Conservation (phyloP, 2,797 vertebrate genomes). For the Pelochelys cantorii region DNA sequence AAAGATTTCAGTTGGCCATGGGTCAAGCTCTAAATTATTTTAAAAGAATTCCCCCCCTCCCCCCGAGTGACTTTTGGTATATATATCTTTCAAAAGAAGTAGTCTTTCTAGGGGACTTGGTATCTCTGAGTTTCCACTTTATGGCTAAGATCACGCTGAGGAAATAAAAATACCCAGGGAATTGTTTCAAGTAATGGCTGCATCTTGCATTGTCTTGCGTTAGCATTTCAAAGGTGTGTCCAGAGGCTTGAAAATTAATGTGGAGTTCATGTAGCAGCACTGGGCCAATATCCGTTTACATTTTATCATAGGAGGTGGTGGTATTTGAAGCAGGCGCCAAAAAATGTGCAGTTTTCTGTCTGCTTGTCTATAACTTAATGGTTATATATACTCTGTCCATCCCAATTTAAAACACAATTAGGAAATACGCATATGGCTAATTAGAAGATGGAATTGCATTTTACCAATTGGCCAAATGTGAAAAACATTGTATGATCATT, state of each 20-base stretch:
- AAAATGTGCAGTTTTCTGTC: neutral
- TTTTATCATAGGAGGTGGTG: neutral
- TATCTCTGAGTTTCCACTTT: neutral
- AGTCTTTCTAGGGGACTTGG: neutral
- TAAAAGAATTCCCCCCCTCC: neutral
- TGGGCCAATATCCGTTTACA: neutral
- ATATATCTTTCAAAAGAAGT: neutral
- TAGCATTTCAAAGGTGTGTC: neutral
- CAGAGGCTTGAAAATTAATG: neutral
- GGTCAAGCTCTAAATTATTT: neutral
- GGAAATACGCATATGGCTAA: neutral
- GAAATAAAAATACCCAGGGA: neutral
- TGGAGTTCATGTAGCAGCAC: neutral
- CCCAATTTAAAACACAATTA: neutral
- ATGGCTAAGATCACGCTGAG: neutral
- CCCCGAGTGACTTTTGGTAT: rapidly evolving
- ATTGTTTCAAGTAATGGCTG: neutral
- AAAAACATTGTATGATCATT: neutral
- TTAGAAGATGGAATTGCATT: neutral
- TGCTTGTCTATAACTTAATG: neutral
- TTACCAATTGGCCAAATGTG: neutral
- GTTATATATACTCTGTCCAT: neutral
- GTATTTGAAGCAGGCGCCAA: neutral
- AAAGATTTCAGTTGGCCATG: neutral
- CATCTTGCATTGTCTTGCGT: neutral